Evolutionary conservation across 2,113 vertebrate genomes (phyloP), one percentile per base, ranked within the genome.

Genomic region (Zosterops lateralis): DNA sequence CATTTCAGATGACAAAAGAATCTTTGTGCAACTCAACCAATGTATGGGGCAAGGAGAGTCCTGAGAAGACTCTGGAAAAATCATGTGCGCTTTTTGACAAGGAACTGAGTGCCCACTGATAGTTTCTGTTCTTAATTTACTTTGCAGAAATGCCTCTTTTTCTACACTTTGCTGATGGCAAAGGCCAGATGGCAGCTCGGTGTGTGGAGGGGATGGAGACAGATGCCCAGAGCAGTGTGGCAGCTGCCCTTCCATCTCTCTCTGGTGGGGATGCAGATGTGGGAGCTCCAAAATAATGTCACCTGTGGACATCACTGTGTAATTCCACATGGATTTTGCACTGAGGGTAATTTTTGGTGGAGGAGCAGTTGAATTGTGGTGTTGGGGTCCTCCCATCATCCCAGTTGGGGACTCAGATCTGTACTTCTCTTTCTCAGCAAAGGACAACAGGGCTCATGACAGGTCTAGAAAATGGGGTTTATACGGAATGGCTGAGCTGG

Each of bases 191-290:
- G 14, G 15, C 1, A 31, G 11, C 15, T 12, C 0, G 0, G 51
- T 14, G 56, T 5, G 29, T 0, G 0, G 44, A 0, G 0, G 14
- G 17, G n/a, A 60, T 5, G 65, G 24, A 1, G 12, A 32, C 1
- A 38, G 38, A 45, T 19, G 17, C 45, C 68, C 44, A 18, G 17
- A 56, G 31, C 54, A 76, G 70, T 0, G 0, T 18, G 38, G 26
- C 60, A 8, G 9, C 36, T 0, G 0, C 4, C 4, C 1, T 1
- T 5, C 58, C 5, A 1, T 10, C 12, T 53, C 44, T 56, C 57
- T 47, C 56, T 28, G 40, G 17, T 10, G 9, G 31, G 6, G 21
- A 26, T 9, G 28, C 21, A 56, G 54, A 4, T 4, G 56, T 2
- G 8, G 60, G 11, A 70, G 32, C 61, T 47, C 64, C 1, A 2